phyloP scores from a whole-genome alignment of 92 coral and sea anemone genomes.

The Epizoanthus rinbou region DNA sequence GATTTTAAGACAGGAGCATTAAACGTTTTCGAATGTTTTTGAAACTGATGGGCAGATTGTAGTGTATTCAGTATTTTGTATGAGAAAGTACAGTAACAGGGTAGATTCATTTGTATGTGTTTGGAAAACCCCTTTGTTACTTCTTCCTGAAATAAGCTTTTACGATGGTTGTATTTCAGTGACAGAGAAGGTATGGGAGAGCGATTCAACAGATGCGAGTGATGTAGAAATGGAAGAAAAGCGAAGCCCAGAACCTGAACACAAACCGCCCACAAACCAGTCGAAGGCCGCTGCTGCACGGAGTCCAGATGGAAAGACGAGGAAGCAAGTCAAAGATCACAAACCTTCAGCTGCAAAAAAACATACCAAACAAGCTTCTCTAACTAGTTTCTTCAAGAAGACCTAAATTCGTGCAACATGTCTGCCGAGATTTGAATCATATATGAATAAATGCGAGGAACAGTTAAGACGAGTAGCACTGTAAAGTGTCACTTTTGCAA shows the following conservation, averaged over 20 bases:
- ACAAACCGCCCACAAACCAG: background rate
- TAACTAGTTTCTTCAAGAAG: conserved; percentile 91
- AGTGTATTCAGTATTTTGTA: no score
- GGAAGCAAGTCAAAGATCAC: conserved; percentile 32
- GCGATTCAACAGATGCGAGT: conserved; percentile 94
- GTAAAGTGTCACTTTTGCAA: no score
- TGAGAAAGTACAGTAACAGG: no score
- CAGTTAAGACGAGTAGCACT: no score
- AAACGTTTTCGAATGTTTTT: no score
- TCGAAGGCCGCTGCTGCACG: background rate
- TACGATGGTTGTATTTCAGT: conserved; percentile 52
- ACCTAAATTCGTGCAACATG: conserved; percentile 35
- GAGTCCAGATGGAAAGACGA: conserved; percentile 15
- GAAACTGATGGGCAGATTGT: no score
- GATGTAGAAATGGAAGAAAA: conserved; percentile 64
- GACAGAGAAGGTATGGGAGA: conserved; percentile 95
- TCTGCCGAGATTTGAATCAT: background rate
- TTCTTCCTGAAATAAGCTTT: background rate
- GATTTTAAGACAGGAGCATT: no score
- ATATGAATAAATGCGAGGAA: background rate
- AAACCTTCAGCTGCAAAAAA: conserved; percentile 42
- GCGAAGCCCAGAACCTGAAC: conserved; percentile 1
- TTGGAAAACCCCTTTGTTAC: background rate
- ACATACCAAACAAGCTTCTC: conserved; percentile 78
- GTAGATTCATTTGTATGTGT: no score